Evolutionary conservation across 2,888 invertebrate genomes (phyloP).

Genomic region (Metalampra italica): DNA sequence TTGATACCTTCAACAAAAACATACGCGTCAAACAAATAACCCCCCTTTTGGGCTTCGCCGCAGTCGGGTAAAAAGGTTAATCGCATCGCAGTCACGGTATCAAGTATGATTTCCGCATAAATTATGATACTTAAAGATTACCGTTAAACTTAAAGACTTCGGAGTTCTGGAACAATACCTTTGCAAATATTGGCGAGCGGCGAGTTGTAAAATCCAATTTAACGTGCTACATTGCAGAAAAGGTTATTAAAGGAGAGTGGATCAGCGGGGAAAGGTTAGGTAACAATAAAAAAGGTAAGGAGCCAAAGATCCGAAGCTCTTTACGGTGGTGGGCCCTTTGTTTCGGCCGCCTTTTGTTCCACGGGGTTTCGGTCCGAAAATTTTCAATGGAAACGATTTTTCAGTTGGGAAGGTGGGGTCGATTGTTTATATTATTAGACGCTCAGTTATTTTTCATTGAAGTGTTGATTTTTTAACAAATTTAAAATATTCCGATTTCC

Average conservation of each 20-base stretch:
- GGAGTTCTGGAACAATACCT: neutral
- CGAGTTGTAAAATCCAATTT: slow-evolving; percentile 35
- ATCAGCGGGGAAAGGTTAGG: slow-evolving; percentile 59
- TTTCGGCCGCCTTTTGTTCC: slow-evolving; percentile 49
- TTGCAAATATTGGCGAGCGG: slow-evolving; percentile 8
- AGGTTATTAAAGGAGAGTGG: slow-evolving; percentile 60
- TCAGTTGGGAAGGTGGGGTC: slow-evolving; percentile 46
- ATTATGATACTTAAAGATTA: too few species aligned
- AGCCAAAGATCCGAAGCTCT: slow-evolving; percentile 47
- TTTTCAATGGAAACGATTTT: slow-evolving; percentile 56
- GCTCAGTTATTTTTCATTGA: neutral
- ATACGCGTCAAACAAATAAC: too few species aligned
- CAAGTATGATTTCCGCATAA: too few species aligned
- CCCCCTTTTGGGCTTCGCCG: too few species aligned
- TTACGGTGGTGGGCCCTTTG: slow-evolving; percentile 45
- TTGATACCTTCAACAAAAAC: too few species aligned
- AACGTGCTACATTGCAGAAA: slow-evolving; percentile 36
- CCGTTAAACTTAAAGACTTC: too few species aligned
- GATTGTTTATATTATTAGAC: slow-evolving; percentile 28
- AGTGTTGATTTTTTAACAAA: neutral
- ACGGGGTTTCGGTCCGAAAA: slow-evolving; percentile 32
- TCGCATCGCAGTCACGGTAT: too few species aligned
- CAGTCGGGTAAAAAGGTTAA: too few species aligned
- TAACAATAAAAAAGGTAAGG: slow-evolving; percentile 57
- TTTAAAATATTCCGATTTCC: too few species aligned